Conservation (phyloP, 2,113 vertebrate species). For the Rallus limicola region DNA sequence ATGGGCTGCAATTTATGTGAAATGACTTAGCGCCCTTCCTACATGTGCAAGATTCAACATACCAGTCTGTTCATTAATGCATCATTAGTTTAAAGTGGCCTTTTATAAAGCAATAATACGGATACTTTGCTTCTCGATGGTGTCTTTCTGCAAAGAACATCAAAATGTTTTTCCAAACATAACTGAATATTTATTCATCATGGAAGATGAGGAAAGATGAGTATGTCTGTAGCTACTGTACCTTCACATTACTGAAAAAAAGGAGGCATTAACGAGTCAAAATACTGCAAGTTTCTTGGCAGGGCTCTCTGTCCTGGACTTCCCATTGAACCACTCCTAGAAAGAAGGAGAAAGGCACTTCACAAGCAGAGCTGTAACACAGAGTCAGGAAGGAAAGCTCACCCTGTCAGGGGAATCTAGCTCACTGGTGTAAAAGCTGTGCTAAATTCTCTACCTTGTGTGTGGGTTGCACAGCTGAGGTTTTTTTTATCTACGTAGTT, state of each 20-base stretch:
- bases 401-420: background rate
- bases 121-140: background rate
- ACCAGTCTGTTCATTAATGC: slow-evolving; percentile 21
- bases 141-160: background rate
- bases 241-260: background rate
- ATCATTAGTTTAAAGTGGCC: slow-evolving; percentile 28
- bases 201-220: background rate
- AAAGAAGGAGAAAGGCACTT: background rate
- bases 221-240: background rate
- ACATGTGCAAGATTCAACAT: background rate
- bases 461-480: background rate
- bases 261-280: background rate
- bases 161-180: background rate
- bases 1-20: slow-evolving; percentile 39
- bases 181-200: background rate
- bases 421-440: background rate
- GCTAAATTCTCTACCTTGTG: background rate
- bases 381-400: background rate
- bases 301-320: background rate
- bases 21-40: slow-evolving; percentile 37
- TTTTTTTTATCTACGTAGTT: background rate
- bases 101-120: slow-evolving; percentile 15
- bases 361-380: background rate
- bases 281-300: background rate
- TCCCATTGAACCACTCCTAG: background rate